A percentile compares a stretch with the other conserved stretches of the same genome.
Conservation (phyloP, 2,113 vertebrate genomes). For the Phylloscopus whistleri region DNA sequence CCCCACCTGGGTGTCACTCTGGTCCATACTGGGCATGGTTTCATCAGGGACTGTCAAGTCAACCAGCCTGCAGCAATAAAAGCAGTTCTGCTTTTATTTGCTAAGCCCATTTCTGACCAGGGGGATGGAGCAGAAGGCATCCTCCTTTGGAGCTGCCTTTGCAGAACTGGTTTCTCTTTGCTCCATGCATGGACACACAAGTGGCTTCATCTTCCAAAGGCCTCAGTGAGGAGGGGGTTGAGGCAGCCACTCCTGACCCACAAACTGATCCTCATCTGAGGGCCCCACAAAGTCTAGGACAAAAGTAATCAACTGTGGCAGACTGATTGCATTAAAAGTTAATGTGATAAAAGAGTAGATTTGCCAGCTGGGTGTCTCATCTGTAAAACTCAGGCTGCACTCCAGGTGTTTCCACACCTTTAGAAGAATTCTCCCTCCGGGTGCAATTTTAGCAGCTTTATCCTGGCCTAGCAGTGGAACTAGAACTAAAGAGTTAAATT, state of each 20-base stretch:
- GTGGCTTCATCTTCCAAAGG: not conserved
- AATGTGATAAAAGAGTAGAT: not conserved
- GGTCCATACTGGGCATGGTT: not conserved
- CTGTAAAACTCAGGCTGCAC: not conserved
- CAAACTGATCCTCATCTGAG: not conserved
- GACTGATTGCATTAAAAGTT: not conserved
- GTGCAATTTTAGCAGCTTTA: not conserved
- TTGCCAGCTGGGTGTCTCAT: not conserved
- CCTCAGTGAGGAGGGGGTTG: not conserved
- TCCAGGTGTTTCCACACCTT: not conserved
- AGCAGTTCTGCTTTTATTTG: not conserved
- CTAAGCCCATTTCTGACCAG: not conserved
- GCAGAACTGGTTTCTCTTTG: not conserved
- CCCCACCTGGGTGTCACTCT: not conserved
- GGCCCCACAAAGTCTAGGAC: not conserved
- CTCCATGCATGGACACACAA: accelerated
- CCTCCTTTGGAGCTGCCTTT: not conserved
- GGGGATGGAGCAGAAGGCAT: not conserved
- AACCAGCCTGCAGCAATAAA: not conserved
- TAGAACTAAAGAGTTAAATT: not conserved
- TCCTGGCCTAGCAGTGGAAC: not conserved
- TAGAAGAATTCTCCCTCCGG: not conserved
- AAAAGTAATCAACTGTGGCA: not conserved
- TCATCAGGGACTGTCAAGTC: not conserved
- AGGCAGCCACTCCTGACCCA: not conserved